Base-by-base conservation (phyloP, 2,888 invertebrate genomes). In the Ochlodes sylvanus region DNA sequence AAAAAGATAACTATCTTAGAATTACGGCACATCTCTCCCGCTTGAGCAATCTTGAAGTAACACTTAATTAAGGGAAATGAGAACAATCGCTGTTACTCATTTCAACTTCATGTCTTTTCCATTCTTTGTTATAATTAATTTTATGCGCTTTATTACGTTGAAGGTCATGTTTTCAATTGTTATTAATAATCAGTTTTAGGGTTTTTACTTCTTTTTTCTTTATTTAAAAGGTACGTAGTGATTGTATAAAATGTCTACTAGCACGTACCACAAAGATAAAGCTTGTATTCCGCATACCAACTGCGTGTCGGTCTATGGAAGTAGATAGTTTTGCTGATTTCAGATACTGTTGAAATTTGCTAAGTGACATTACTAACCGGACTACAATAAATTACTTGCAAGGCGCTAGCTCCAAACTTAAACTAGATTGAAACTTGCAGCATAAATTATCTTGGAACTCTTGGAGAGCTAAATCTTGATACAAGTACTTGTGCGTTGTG, bases 1-100 rank as follows among this genome's bases (percentile, higher is more conserved):
- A 82, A 83, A 84, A 76, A 55, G 80, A 81, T 81, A 75, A 74
- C 77, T 79, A 83, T 84, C 84, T 76, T 72, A 66, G 75, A 76
- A 81, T 80, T 78, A 80, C 79, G 73, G 79, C 78, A 81, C 79
- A 77, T 81, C 79, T 80, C 78, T 78, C 67, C 44, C 76, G 75
- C 76, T 84, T 81, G 72, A 72, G 84, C 79, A 82, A 84, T 72
- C 72, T 72, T 70, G 64, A 41, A 69, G 70, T 69, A 72, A 68
- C 71, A 72, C 70, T 72, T 75, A 73, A 76, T 75, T 75, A 70
- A 75, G 72, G 71, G 73, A 77, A 76, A 76, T 72, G 70, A 72
- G 70, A 73, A 75, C 75, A 75, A 73, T 77, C 72, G 71, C 65
- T 70, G 54, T 68, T 56, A 61, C 55, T 61, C 34, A 47, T 65